Conservation (phyloP, 2,797 vertebrate species). For the Meriones psammophilus region DNA sequence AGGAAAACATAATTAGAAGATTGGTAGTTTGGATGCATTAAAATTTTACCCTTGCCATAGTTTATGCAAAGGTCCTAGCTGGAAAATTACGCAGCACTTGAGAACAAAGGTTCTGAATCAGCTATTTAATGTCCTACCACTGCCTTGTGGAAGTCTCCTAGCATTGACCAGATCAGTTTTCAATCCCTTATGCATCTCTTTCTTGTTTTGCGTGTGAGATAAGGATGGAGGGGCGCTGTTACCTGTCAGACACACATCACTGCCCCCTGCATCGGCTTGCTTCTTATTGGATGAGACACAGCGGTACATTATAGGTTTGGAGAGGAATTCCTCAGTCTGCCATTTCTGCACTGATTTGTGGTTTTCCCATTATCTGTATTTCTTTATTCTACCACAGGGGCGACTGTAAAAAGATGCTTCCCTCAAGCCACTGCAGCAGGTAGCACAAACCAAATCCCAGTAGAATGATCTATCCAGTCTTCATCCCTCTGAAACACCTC, state of each 20-base stretch:
- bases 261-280: background rate
- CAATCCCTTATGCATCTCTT: background rate
- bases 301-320: background rate
- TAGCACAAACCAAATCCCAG: background rate
- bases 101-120: slow-evolving; percentile 13
- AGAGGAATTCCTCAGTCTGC: background rate
- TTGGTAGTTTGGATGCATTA: background rate
- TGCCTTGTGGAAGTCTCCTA: background rate
- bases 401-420: background rate
- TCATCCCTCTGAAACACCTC: background rate
- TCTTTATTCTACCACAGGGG: background rate
- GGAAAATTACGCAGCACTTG: slow-evolving; percentile 21
- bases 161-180: background rate
- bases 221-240: accelerated
- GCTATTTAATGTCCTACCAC: background rate
- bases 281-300: background rate
- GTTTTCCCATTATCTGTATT: background rate
- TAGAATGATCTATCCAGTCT: background rate
- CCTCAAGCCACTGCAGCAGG: background rate
- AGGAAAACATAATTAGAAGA: background rate
- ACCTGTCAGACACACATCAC: background rate
- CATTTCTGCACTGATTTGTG: background rate
- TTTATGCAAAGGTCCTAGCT: background rate
- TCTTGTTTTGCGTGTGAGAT: background rate
- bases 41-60: background rate